These are phyloP conservation scores for Drosophila lini DNA, from an alignment of 1,140 invertebrate genomes.

Conservation along the genomic window DNA sequence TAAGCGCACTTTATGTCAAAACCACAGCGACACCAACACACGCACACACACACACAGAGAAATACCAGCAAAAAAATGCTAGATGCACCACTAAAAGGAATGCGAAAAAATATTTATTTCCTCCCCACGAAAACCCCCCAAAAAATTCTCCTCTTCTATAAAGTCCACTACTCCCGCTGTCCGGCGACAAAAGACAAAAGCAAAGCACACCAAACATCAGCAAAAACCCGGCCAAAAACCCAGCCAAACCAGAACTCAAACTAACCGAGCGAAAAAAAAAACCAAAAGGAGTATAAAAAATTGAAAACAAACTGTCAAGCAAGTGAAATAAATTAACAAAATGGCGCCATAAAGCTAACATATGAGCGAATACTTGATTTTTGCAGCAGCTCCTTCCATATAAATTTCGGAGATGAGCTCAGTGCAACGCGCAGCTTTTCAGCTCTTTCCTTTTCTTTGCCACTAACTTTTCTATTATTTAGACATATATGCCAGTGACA, in stretches of 20 bases:
- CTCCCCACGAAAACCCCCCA: constrained; percentile 3
- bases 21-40: constrained; percentile 68
- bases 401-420: constrained; percentile 55
- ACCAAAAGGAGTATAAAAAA: constrained; percentile 35
- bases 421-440: constrained; percentile 25
- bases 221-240: constrained; percentile 10
- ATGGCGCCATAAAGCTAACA: constrained; percentile 80
- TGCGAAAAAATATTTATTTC: constrained; percentile 64
- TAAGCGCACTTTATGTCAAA: constrained; percentile 82
- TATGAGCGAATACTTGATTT: constrained; percentile 78
- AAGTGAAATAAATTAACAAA: constrained; percentile 83
- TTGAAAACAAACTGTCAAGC: constrained; percentile 77
- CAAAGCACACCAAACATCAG: constrained; percentile 28
- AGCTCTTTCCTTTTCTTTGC: constrained; percentile 41
- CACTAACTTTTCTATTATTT: constrained; percentile 78
- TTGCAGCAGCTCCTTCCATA: constrained; percentile 48
- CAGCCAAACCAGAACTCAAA: constrained; percentile 32
- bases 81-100: constrained; percentile 57
- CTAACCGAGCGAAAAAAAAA: constrained; percentile 42
- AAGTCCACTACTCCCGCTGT: constrained; percentile 10
- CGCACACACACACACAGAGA: background rate
- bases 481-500: constrained; percentile 75
- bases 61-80: constrained; percentile 36
- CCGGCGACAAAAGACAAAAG: constrained; percentile 60
- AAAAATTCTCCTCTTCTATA: constrained; percentile 1